phyloP scores from a whole-genome alignment of 2,797 vertebrate genomes.

The Enoplosus armatus region DNA sequence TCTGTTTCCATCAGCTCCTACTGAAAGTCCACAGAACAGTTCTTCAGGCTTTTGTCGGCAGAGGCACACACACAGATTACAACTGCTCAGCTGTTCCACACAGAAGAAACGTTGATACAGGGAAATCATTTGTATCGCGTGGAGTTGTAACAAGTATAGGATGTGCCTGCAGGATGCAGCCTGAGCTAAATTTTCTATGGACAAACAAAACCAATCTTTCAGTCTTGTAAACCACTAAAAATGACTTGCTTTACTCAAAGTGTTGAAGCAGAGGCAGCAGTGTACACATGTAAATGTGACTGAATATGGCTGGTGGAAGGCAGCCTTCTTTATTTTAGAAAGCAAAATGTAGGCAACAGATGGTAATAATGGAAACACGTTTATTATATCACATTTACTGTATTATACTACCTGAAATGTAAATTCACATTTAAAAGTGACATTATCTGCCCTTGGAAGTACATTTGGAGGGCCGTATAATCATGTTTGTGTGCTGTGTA shows the following conservation, averaged over 20 bases:
- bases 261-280: not conserved
- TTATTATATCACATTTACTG: not conserved
- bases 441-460: slow-evolving; percentile 22
- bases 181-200: not conserved
- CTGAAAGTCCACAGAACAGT: slow-evolving; percentile 2
- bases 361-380: not conserved
- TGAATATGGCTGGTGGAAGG: not conserved
- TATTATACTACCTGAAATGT: slow-evolving; percentile 4
- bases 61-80: not conserved
- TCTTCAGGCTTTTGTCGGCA: slow-evolving; percentile 8
- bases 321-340: not conserved
- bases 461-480: slow-evolving; percentile 8
- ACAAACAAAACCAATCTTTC: not conserved
- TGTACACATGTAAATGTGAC: not conserved
- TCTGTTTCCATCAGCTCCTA: slow-evolving; percentile 24
- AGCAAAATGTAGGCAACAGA: not conserved
- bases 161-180: not conserved
- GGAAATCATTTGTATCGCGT: not conserved
- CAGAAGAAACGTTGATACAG: too few relatives aligned
- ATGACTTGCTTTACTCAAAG: not conserved
- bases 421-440: slow-evolving; percentile 9
- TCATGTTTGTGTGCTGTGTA: slow-evolving; percentile 19
- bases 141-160: too few relatives aligned
- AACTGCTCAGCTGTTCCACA: too few relatives aligned
- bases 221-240: not conserved